Base-by-base conservation (phyloP, 2,113 vertebrate species). In the Phylloscopus whistleri region DNA sequence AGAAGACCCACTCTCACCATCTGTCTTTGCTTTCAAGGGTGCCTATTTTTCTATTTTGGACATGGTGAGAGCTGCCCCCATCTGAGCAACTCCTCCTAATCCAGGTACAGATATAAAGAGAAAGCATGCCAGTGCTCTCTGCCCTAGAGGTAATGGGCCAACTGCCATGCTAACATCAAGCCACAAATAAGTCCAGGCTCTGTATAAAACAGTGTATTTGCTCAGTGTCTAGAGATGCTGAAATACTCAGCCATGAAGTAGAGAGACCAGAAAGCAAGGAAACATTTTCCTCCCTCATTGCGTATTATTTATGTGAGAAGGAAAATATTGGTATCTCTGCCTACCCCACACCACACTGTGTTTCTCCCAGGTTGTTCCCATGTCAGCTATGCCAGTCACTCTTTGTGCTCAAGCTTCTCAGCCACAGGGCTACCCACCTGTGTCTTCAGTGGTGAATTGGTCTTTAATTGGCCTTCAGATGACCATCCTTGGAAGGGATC, bases 301-400 rank as follows among this genome's bases (percentile, higher is more conserved):
- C 26, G 43, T 37, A 28, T 21, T 43, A 16, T 52, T 75, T 49
- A 12, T 52, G 24, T 49, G n/a, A 74, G 31, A 82, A 68, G 24
- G 27, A 41, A 53, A 82, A 59, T 26, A 16, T 1, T 7, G 9
- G 23, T 27, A 59, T 24, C 30, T 69, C 11, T n/a, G 8, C 18
- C 62, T 7, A 66, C 4, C 33, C 43, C 7, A 1, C 23, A 18
- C 5, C 33, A 35, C 18, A 48, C 35, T 0, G 0, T 30, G 33
- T 52, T 87, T 90, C 43, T 60, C 44, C 28, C 16, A 56, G 31
- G 41, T 53, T 39, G 51, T 39, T 89, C 35, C 72, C 21, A 17
- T 39, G 31, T 30, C 60, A 76, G 55, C n/a, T 52, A 55, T 28
- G 33, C 13, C 75, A 77, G 17, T 6, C 51, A 7, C 33, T 67